These are phyloP conservation scores for Struthio camelus DNA, from an alignment of 2,113 vertebrate species.

Conservation along the genomic window DNA sequence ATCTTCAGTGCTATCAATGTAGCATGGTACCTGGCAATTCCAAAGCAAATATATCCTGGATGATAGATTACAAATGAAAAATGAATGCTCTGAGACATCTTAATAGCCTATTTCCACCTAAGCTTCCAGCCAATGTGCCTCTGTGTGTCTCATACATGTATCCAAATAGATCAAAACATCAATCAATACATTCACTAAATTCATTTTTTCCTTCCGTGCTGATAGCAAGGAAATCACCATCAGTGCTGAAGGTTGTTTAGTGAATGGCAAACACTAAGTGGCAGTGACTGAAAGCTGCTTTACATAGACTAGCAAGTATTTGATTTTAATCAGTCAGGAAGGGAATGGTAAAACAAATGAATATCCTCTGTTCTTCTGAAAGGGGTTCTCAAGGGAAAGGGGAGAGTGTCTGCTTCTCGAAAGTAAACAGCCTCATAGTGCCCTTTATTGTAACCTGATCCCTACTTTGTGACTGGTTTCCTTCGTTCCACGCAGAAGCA, in stretches of 20 bases:
- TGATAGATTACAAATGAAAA: slow-evolving; percentile 27
- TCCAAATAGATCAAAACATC: slow-evolving; percentile 8
- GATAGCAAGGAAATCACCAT: not conserved
- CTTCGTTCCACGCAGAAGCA: not conserved
- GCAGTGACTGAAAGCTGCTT: not conserved
- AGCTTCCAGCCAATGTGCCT: not conserved
- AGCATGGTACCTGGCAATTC: not conserved
- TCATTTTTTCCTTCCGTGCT: not conserved
- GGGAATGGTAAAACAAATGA: not conserved
- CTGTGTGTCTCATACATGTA: not conserved
- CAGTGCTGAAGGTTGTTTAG: not conserved
- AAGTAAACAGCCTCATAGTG: not conserved
- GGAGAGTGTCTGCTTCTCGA: not conserved
- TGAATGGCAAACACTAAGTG: not conserved
- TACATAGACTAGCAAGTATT: not conserved
- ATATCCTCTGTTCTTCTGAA: not conserved
- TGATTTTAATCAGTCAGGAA: slow-evolving; percentile 30
- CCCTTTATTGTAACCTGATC: not conserved
- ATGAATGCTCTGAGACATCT: not conserved
- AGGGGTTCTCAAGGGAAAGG: not conserved
- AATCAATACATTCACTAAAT: not conserved
- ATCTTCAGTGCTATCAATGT: not conserved
- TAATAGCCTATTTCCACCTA: not conserved
- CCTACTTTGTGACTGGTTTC: not conserved
- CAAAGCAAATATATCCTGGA: not conserved